Evolutionary conservation across 2,888 invertebrate genomes (phyloP), one percentile per base, ranked within the genome.

Genomic region (Spisula subtruncata): DNA sequence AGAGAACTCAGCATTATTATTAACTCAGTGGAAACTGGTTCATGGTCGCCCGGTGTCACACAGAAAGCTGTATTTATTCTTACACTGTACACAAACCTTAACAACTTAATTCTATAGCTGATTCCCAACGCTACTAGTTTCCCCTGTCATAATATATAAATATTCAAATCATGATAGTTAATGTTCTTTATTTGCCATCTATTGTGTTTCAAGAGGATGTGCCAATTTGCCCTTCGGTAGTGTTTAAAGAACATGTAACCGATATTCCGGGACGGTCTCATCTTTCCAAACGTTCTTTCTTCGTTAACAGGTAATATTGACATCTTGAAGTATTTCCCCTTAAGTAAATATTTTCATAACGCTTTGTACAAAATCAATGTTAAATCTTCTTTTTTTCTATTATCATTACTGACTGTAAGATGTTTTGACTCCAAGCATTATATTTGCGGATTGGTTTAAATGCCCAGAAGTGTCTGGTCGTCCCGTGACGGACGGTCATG

Each of bases 301-400:
- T 48, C 54, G 29, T n/a, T 71, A 35, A 35, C 75, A 10, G 46
- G 18, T 46, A 54, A 29, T 83, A 87, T 79, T 87, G 90, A 85
- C 90, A 90, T 87, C 85, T 90, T 85, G 81, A 87, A 82, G 82
- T 81, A 90, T 83, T 81, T 90, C 79, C 81, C 81, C 90, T 87
- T 85, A 87, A 87, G 90, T 90, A 87, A 90, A 90, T 90, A 90
- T 90, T 90, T 90, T 90, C 66, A 81, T 85, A 90, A 82, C 87
- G 87, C 87, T 87, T 85, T 85, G 87, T 81, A 75, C 75, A 83
- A 85, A 85, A 90, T 90, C 90, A 54, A 85, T 85, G 85, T 79
- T 79, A 20, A 85, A 85, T 54, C 79, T 79, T 20, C 79, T 79
- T 85, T 85, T 18, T 29, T 85, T 85, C 85, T 79, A 79, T 85